Conservation (phyloP, 2,888 invertebrate species). For the Synergus itoensis region DNA sequence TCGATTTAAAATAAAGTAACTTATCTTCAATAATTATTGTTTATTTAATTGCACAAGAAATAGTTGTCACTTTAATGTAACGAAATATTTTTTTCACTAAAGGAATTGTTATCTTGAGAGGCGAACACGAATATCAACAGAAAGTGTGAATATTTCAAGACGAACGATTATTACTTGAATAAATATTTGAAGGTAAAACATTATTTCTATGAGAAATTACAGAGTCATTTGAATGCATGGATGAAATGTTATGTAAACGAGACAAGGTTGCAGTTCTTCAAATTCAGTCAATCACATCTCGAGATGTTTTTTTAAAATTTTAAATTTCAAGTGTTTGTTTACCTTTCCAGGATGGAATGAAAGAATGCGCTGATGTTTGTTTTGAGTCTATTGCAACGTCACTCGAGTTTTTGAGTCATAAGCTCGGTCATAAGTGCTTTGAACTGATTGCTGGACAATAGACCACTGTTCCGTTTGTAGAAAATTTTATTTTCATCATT, state of each 20-base stretch:
- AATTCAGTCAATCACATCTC: constrained; percentile 31
- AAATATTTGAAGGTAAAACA: constrained; percentile 34
- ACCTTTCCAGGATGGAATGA: constrained; percentile 24
- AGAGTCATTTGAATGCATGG: constrained; percentile 33
- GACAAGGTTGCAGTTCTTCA: constrained; percentile 24
- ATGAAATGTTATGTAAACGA: constrained; percentile 38
- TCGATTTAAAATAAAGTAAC: not conserved
- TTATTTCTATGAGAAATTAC: constrained; percentile 38
- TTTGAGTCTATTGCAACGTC: constrained; percentile 24
- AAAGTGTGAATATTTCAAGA: constrained; percentile 21
- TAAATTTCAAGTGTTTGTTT: constrained; percentile 31
- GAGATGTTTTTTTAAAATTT: constrained; percentile 29
- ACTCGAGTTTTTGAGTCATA: constrained; percentile 11
- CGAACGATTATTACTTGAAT: constrained; percentile 32
- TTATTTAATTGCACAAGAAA: constrained; percentile 3
- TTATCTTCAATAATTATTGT: not conserved
- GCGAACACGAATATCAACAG: constrained; percentile 17
- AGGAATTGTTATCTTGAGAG: not conserved
- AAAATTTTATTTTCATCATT: not conserved
- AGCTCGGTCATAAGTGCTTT: not conserved
- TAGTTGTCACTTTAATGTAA: not conserved
- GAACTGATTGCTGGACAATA: not conserved
- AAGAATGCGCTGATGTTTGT: constrained; percentile 26
- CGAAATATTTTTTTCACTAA: not conserved
- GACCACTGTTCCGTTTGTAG: not conserved